Evolutionary conservation across 2,113 vertebrate species (phyloP), one percentile per base, ranked within the genome.

Genomic region (Nansenia antarctica): DNA sequence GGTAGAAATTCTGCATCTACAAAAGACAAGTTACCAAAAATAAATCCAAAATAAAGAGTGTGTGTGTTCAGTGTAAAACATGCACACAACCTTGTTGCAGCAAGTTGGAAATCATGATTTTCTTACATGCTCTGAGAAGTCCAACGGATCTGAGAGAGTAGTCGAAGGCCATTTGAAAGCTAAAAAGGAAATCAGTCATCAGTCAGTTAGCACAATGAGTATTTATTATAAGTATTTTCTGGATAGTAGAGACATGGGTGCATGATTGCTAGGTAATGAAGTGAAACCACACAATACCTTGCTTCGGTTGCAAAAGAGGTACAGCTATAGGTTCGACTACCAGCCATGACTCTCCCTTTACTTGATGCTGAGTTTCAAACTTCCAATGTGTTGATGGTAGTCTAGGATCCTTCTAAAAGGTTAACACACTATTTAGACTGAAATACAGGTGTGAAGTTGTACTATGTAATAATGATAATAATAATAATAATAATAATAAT

Each of bases 1-100:
- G 59, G 82, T 89, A 91, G 77, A 94, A 94, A 74, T 84, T 87
- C 75, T 90, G 79, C 86, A 96, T 90, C 95, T 96, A 20, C 12
- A 53, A 30, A 18, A 26, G n/a, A 18, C 6, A 39, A 39, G 29
- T 14, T 15, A 30, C 7, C 20, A 22, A 27, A 2, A 27, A 18
- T 12, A 52, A 32, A 32, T 47, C 26, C 18, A 31, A 52, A n/a
- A n/a, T n/a, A n/a, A n/a, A 2, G 3, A 22, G 1, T 52, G 20
- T 27, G 31, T 37, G 53, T 37, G n/a, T 30, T 6, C 14, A 20
- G 6, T 9, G 27, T 20, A 47, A 54, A 26, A 54, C 18, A 57
- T 27, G 5, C 26, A 2, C 22, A 55, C 7, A 27, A 9, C 53
- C 8, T 9, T 55, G 22, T 1, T 27, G 27, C 2, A 39, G 54